phyloP scores from a whole-genome alignment of 1,140 invertebrate species.

The Halictus rubicundus region DNA sequence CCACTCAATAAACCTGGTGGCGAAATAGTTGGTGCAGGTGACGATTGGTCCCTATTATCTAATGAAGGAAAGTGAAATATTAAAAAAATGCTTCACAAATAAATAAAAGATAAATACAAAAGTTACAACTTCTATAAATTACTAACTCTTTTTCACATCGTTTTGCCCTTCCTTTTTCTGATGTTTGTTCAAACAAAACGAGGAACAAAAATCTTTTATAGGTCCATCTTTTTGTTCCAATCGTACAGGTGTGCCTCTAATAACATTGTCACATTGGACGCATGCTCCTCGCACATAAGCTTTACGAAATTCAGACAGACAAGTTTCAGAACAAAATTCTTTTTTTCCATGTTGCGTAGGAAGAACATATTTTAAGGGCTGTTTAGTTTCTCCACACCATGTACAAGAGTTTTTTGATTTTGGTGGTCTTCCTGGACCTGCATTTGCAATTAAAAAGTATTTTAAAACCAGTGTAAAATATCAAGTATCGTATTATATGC shows the following conservation, averaged over 20 bases:
- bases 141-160: slow-evolving; percentile 76
- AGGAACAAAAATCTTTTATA: slow-evolving; percentile 91
- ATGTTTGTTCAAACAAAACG: slow-evolving; percentile 89
- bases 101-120: neutral
- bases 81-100: slow-evolving; percentile 21
- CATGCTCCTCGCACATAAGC: slow-evolving; percentile 93
- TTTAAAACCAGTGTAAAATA: neutral
- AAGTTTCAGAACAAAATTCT: slow-evolving; percentile 95
- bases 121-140: neutral
- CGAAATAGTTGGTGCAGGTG: slow-evolving; percentile 74
- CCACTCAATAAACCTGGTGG: slow-evolving; percentile 71
- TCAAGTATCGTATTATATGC: neutral
- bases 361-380: slow-evolving; percentile 90
- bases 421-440: slow-evolving; percentile 87
- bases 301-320: slow-evolving; percentile 92
- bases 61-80: slow-evolving; percentile 29
- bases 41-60: slow-evolving; percentile 64
- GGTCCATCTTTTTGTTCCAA: slow-evolving; percentile 80
- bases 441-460: neutral
- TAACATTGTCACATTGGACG: slow-evolving; percentile 91
- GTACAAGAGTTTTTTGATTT: slow-evolving; percentile 88
- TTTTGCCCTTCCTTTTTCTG: slow-evolving; percentile 86
- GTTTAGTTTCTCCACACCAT: slow-evolving; percentile 92
- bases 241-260: slow-evolving; percentile 83
- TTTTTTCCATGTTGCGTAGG: slow-evolving; percentile 94